Base-by-base conservation (phyloP, 2,888 invertebrate genomes). In the Andricus curvator region DNA sequence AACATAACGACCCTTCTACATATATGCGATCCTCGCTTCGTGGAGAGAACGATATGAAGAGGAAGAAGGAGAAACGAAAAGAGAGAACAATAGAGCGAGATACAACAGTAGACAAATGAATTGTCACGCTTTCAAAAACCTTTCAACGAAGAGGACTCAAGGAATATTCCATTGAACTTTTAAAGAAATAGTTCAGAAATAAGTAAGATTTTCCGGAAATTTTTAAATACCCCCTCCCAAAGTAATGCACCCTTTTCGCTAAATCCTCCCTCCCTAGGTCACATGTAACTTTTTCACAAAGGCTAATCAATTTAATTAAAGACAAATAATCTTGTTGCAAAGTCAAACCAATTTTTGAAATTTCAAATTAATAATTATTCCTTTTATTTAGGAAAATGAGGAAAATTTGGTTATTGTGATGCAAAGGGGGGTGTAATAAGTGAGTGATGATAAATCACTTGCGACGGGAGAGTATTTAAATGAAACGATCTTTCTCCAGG, bases 1-100 rank as follows among this genome's bases (percentile, higher is more conserved):
- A 92, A 92, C 91, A 89, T 92, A 92, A 92, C 92, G 92, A 91
- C 92, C 90, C 90, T 89, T 90, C 88, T 89, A 90, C 87, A 90
- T 89, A 88, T 87, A 87, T 83, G 83, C 85, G 84, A 83, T 82
- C 79, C 86, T 81, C 80, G 80, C 68, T 84, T 82, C 83, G 84
- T 82, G 85, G 84, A 81, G 83, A 82, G 83, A 81, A 56, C 33
- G 33, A n/a, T 56, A 56, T 56, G 51, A 68, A 84, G 85, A 83
- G 85, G 78, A 77, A 78, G 81, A 81, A 65, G 79, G 79, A 81
- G 80, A 74, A 80, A 81, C 48, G 80, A 84, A 83, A 81, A 68
- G 64, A 78, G 70, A 70, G 37, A 76, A 78, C 48, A 62, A 68
- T 44, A 68, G 44, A 41, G 44, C 25, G 29, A 68, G 68, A 68